Evolutionary conservation across 1,140 invertebrate genomes (phyloP), one percentile per base, ranked within the genome.

Genomic region (Pissodes strobi): DNA sequence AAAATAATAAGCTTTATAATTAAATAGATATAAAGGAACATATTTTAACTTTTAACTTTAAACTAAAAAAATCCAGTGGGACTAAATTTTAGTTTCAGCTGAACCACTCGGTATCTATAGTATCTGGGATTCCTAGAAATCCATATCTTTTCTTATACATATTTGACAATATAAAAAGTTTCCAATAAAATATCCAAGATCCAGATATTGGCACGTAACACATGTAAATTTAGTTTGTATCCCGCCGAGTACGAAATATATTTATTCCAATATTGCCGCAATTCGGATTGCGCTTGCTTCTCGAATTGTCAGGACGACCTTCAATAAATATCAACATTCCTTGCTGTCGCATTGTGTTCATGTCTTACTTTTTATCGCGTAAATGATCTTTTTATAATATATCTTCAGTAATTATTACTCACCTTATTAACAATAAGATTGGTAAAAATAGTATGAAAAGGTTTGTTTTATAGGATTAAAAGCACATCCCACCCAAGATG

Each of bases 151-250:
- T n/a, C 13, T 46, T 46, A 46, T n/a, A 21, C n/a, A 27, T 27
- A 5, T 27, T 27, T 13, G n/a, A 22, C 46, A 27, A 49, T 49
- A 49, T 27, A 49, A 22, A 27, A 49, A 49, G 22, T 27, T 49
- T 15, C 46, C 19, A n/a, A 49, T 49, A 23, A 49, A 49, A 23
- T 49, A 49, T 49, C 46, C 5, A 49, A 10, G 46, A 30, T 27
- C 15, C 46, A 49, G 22, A 49, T 5, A 27, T 27, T 22, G 46
- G 46, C 46, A 49, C 22, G 22, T 23, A 27, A 49, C 46, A 49
- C 19, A 49, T 49, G 22, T 49, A 49, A 49, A 49, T 49, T 27
- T 30, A 49, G 21, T 49, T 49, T 27, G 46, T 27, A 49, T 13
- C 10, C 2, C 46, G 22, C n/a, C 21, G 46, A 49, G 21, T 27